Conservation (phyloP, 2,797 vertebrate species). For the Capromys pilorides region DNA sequence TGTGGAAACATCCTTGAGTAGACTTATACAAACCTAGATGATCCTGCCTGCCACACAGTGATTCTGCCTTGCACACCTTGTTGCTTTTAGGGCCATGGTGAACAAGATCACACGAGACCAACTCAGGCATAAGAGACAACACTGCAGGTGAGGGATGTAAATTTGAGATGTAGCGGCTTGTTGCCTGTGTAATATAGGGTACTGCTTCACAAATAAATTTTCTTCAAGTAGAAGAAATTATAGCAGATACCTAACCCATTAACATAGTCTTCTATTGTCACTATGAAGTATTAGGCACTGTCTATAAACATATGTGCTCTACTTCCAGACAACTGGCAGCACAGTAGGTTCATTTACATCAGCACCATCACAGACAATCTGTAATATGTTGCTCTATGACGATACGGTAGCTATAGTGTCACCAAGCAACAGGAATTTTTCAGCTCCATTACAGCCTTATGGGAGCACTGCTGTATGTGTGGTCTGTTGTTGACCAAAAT, state of each 20-base stretch:
- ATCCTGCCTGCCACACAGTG: neutral
- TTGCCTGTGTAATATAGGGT: neutral
- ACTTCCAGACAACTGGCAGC: neutral
- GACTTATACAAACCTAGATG: neutral
- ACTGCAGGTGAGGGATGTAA: neutral
- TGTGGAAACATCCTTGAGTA: neutral
- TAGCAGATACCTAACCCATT: neutral
- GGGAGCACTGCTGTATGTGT: accelerated
- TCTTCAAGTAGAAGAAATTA: neutral
- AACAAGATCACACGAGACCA: neutral
- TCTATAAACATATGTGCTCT: neutral
- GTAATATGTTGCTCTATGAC: neutral
- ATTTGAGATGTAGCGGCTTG: no score
- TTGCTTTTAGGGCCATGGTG: no score
- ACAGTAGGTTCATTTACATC: no score
- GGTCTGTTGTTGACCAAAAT: neutral
- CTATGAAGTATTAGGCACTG: neutral
- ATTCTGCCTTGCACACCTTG: neutral
- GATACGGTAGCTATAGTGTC: neutral
- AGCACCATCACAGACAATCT: neutral
- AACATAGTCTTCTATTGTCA: neutral
- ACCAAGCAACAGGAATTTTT: neutral
- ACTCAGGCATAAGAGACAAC: neutral
- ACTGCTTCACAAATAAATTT: neutral
- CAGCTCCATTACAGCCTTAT: neutral